Conservation (phyloP, 2,888 invertebrate genomes). For the Neria commutata region DNA sequence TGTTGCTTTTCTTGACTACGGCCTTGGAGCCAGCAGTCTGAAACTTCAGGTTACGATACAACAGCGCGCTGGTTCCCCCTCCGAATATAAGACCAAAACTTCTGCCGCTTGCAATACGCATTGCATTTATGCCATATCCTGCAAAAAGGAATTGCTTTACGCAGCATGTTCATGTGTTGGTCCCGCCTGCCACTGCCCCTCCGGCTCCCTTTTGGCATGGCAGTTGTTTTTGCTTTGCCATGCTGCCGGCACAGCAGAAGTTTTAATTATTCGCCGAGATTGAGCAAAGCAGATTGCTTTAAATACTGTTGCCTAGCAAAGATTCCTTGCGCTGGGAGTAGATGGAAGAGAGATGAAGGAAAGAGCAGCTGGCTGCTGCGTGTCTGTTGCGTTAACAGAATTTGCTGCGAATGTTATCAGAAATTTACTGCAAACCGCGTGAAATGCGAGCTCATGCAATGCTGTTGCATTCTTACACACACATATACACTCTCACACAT, state of each 20-base stretch:
- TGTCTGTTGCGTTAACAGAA: neutral
- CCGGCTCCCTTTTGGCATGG: neutral
- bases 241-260: conserved; percentile 3
- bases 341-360: too few relatives aligned
- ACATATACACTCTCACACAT: too few relatives aligned
- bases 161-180: neutral
- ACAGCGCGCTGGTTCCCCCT: neutral
- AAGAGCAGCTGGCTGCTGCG: neutral
- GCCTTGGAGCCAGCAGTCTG: conserved; percentile 1
- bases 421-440: too few relatives aligned
- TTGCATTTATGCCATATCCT: neutral
- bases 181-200: neutral
- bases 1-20: conserved; percentile 43
- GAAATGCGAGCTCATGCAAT: too few relatives aligned
- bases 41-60: conserved; percentile 10
- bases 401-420: neutral
- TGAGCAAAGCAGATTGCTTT: conserved; percentile 15
- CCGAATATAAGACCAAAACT: conserved; percentile 4
- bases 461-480: too few relatives aligned
- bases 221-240: neutral
- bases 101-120: conserved; percentile 4
- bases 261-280: conserved; percentile 18
- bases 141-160: neutral
- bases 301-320: conserved; percentile 6
- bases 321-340: neutral